A percentile compares a stretch with the other conserved stretches of the same genome.
These are phyloP conservation scores for Scolopax bukidnonensis DNA, from an alignment of 2,797 vertebrate species.

Conservation along the genomic window DNA sequence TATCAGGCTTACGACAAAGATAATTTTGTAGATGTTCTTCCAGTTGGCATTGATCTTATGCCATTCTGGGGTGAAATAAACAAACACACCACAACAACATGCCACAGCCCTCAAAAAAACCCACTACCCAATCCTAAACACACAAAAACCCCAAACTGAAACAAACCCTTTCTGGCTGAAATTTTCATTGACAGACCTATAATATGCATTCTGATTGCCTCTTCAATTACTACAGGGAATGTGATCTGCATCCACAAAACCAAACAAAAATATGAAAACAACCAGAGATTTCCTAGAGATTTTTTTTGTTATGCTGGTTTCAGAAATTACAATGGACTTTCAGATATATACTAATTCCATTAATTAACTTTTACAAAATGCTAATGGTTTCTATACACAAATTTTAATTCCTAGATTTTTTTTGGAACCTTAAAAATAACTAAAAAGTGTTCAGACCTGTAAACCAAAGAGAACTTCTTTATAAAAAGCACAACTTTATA, in stretches of 20 bases:
- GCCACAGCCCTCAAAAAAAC: accelerated
- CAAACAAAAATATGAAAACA: not conserved
- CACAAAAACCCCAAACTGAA: not conserved
- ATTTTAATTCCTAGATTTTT: not conserved
- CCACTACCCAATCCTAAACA: not conserved
- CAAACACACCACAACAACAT: not conserved
- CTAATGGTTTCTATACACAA: not conserved
- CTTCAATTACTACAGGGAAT: not conserved
- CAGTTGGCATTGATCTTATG: not conserved
- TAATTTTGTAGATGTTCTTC: not conserved
- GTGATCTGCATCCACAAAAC: not conserved
- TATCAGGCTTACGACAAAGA: not conserved
- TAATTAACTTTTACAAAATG: not conserved
- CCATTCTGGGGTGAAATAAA: not conserved
- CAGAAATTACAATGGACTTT: not conserved
- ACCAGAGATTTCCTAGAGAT: not conserved
- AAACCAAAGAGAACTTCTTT: not conserved
- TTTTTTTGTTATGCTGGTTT: not conserved
- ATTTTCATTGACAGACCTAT: not conserved
- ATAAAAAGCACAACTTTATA: not conserved
- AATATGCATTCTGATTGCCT: not conserved
- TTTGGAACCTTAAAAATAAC: not conserved
- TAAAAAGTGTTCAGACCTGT: not conserved
- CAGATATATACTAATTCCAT: not conserved
- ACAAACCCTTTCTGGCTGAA: not conserved